Evolutionary conservation across 2,113 vertebrate species (phyloP).

Genomic region (Cairina moschata): DNA sequence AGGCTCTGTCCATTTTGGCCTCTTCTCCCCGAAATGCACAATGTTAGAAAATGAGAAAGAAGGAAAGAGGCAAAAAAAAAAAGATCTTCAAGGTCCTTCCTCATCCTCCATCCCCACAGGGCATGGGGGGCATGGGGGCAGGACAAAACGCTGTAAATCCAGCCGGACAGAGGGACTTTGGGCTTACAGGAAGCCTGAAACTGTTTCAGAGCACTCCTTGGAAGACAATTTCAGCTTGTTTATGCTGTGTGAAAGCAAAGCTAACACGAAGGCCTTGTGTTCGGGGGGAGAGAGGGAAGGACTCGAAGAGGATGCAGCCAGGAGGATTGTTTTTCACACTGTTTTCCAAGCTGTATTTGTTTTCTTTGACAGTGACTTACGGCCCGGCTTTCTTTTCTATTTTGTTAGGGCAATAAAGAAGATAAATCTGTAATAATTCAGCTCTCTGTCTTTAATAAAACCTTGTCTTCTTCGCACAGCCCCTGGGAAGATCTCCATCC

Average conservation of each 20-base stretch:
- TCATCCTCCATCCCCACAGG: rapidly evolving
- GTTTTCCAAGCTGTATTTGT: conserved; percentile 40
- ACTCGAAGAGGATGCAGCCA: background rate
- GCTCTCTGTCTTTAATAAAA: conserved; percentile 71
- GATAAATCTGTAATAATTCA: conserved; percentile 75
- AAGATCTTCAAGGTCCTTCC: background rate
- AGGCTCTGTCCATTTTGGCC: background rate
- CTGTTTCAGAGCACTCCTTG: background rate
- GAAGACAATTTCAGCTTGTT: background rate
- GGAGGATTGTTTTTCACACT: conserved; percentile 49
- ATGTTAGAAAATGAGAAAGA: background rate
- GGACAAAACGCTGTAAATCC: background rate
- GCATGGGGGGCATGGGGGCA: background rate
- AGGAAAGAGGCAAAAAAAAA: background rate
- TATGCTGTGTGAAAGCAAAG: background rate
- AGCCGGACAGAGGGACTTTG: rapidly evolving
- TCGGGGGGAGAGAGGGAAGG: background rate
- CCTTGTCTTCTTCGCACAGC: conserved; percentile 59
- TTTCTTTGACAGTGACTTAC: conserved; percentile 70
- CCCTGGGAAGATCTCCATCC: conserved; percentile 54
- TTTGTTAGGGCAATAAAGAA: conserved; percentile 71
- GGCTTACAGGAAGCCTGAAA: background rate
- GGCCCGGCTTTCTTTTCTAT: conserved; percentile 36
- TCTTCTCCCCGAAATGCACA: rapidly evolving
- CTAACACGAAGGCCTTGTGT: background rate